phyloP scores from a whole-genome alignment of 2,113 vertebrate species.

The Columba janthina region DNA sequence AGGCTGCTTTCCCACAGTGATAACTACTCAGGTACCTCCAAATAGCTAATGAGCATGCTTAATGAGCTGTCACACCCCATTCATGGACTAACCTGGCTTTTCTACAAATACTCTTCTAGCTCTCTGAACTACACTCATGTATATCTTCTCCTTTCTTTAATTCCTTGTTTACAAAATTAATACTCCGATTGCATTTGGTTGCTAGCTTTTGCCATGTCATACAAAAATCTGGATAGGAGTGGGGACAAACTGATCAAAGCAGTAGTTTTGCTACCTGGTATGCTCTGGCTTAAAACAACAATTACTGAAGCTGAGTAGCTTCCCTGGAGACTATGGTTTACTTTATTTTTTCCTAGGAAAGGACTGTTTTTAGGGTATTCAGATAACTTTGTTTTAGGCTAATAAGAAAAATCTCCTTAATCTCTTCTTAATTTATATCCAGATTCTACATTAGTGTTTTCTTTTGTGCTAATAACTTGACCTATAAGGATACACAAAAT shows the following conservation, averaged over 20 bases:
- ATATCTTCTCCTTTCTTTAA: neutral
- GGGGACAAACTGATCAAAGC: neutral
- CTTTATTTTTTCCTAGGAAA: neutral
- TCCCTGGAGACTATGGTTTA: neutral
- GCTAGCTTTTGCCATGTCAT: neutral
- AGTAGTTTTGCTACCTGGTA: neutral
- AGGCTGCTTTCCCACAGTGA: neutral
- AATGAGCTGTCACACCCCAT: neutral
- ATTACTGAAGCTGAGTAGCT: neutral
- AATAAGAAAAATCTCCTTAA: neutral
- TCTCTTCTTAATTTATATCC: neutral
- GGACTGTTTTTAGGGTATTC: neutral
- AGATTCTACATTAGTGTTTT: neutral
- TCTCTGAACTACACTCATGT: neutral
- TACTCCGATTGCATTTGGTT: neutral
- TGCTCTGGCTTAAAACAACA: neutral
- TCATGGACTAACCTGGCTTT: neutral
- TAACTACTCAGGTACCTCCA: neutral
- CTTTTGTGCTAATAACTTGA: neutral
- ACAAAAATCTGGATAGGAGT: neutral
- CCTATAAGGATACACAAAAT: neutral
- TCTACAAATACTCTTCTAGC: neutral
- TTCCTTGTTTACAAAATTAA: neutral
- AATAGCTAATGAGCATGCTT: neutral
- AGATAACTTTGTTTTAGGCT: neutral